Conservation (phyloP, 2,113 vertebrate species). For the Vicugna pacos region DNA sequence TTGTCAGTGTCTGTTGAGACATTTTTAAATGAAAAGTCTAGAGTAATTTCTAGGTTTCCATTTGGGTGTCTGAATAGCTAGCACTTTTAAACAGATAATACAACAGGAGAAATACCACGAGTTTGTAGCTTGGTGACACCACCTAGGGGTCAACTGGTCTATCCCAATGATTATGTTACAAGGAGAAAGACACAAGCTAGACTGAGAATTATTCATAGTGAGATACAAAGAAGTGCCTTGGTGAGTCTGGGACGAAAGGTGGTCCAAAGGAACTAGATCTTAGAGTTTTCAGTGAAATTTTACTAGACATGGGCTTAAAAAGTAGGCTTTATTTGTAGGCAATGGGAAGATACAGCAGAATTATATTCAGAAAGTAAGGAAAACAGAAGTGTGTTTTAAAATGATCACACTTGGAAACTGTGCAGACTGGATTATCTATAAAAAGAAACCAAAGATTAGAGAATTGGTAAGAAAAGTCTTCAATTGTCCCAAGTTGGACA, state of each 20-base stretch:
- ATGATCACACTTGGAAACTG: background rate
- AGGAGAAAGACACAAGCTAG: background rate
- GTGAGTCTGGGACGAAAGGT: background rate
- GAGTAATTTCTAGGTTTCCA: background rate
- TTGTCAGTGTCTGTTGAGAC: background rate
- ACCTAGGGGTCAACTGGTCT: background rate
- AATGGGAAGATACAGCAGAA: background rate
- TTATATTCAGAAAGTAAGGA: conserved; percentile 32
- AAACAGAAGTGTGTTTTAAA: background rate
- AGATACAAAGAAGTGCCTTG: conserved; percentile 21
- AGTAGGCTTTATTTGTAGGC: conserved; percentile 31
- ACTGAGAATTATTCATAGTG: background rate
- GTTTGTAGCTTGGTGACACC: background rate
- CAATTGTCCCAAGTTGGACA: background rate
- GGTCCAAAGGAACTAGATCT: conserved; percentile 27
- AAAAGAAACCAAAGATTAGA: background rate
- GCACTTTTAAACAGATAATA: background rate
- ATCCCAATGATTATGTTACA: background rate
- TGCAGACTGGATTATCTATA: background rate
- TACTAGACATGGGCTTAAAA: background rate
- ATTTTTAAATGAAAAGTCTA: background rate
- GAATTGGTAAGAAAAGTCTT: background rate
- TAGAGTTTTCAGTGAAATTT: background rate
- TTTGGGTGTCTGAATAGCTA: background rate
- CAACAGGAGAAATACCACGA: background rate